Conservation (phyloP, 2,113 vertebrate species). For the Peromyscus polionotus region DNA sequence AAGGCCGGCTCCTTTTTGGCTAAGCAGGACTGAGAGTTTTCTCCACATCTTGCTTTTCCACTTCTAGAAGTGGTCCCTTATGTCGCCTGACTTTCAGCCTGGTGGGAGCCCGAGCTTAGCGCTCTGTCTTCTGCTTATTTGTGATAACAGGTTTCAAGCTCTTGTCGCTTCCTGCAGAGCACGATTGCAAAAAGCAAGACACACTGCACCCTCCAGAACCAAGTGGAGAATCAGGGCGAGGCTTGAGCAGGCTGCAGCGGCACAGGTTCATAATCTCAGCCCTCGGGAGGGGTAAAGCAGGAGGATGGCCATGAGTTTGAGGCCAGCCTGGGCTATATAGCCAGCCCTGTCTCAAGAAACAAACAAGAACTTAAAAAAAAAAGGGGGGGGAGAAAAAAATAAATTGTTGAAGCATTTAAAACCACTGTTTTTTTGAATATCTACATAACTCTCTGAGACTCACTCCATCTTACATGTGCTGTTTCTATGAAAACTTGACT, state of each 20-base stretch:
- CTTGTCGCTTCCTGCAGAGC: conserved; percentile 5
- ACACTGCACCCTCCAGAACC: not conserved
- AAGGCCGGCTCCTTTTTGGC: not conserved
- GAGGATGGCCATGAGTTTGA: not conserved
- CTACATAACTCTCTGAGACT: conserved; percentile 49
- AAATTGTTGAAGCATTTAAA: not conserved
- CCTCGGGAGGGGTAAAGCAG: not conserved
- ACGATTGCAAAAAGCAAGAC: conserved; percentile 5
- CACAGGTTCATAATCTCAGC: not conserved
- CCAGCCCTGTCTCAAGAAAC: not conserved
- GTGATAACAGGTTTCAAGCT: conserved; percentile 26
- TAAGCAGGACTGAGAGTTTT: not conserved
- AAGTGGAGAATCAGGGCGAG: not conserved
- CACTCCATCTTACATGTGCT: not conserved
- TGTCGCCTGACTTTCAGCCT: not conserved
- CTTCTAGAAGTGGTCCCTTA: not conserved
- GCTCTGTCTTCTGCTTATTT: not conserved
- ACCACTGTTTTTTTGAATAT: not conserved
- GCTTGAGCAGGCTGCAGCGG: not conserved
- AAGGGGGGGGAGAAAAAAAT: not conserved
- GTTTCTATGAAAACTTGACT: conserved; percentile 39
- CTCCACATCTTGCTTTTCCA: not conserved
- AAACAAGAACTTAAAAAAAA: not conserved
- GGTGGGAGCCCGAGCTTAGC: not conserved
- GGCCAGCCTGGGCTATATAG: not conserved